phyloP scores from a whole-genome alignment of 2,113 vertebrate species.

The Lepus europaeus region DNA sequence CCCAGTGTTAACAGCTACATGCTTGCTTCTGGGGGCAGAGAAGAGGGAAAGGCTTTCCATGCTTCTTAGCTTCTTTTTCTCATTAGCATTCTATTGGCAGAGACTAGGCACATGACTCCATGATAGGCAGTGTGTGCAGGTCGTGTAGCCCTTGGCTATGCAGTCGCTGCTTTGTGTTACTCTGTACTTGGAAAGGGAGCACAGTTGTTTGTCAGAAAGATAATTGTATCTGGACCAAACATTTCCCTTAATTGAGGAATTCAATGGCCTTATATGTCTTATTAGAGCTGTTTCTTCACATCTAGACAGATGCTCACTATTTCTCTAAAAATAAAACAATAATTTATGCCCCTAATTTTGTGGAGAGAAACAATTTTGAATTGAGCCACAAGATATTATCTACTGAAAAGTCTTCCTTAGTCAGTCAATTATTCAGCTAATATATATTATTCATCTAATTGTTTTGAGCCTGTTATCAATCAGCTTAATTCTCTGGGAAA shows the following conservation, averaged over 20 bases:
- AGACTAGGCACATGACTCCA: neutral
- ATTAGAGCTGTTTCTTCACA: neutral
- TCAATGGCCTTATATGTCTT: neutral
- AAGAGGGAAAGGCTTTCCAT: neutral
- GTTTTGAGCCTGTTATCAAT: neutral
- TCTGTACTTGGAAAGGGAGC: neutral
- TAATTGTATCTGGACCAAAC: neutral
- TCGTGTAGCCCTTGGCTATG: neutral
- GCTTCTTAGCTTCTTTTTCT: neutral
- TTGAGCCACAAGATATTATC: neutral
- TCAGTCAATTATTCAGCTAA: neutral
- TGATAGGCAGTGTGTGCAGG: neutral
- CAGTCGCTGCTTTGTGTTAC: neutral
- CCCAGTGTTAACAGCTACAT: neutral
- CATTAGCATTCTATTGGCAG: neutral
- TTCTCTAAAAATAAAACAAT: constrained; percentile 8
- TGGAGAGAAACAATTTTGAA: neutral
- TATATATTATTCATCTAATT: neutral
- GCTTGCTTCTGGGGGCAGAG: neutral
- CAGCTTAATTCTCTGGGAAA: neutral
- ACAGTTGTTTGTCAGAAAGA: neutral
- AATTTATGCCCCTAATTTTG: neutral
- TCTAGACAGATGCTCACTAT: neutral
- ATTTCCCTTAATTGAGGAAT: neutral
- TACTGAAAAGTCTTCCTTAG: neutral